Evolutionary conservation across 2,113 vertebrate genomes (phyloP).

Genomic region (Progne subis): DNA sequence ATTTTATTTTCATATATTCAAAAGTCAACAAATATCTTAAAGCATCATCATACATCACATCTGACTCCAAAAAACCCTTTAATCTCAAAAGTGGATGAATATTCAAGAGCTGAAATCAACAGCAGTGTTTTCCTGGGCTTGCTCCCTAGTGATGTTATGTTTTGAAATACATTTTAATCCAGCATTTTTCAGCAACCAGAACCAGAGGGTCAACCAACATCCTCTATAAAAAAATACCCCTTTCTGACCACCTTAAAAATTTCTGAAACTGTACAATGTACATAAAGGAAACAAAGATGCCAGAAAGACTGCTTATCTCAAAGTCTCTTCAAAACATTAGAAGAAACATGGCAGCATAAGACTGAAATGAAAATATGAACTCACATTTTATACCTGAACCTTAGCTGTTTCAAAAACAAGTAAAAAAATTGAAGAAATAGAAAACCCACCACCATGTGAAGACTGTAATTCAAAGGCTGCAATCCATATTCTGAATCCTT

Average conservation of each 20-base stretch:
- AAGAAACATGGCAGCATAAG: not conserved
- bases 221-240: not conserved
- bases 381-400: not conserved
- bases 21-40: not conserved
- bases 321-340: not conserved
- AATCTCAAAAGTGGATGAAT: not conserved
- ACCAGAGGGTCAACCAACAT: not conserved
- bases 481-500: not conserved
- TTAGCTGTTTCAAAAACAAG: not conserved
- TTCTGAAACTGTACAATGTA: not conserved
- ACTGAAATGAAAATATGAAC: not conserved
- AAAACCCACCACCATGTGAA: not conserved
- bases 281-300: not conserved
- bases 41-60: not conserved
- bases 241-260: not conserved
- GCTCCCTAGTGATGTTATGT: not conserved
- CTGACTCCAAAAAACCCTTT: not conserved
- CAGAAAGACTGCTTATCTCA: not conserved
- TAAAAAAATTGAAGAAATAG: not conserved
- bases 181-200: not conserved
- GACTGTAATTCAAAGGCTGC: not conserved
- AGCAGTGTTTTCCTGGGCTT: not conserved
- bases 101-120: not conserved
- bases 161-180: not conserved
- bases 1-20: constrained; percentile 40